A percentile compares a stretch with the other conserved stretches of the same genome.
Conservation (phyloP, 2,113 vertebrate species). For the Phrynosoma blainvillii region DNA sequence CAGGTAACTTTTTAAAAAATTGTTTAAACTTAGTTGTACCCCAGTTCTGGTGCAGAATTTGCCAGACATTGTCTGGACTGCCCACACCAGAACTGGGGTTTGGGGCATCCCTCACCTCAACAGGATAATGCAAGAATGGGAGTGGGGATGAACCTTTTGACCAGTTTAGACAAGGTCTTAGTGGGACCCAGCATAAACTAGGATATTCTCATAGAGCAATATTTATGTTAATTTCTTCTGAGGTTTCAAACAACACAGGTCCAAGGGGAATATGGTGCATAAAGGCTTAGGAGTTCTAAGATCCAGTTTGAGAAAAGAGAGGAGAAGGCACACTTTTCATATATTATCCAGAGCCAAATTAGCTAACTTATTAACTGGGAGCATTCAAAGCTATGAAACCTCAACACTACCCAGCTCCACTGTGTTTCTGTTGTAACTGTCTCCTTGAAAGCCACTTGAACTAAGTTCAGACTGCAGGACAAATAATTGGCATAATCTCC, state of each 20-base stretch:
- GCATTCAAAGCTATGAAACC: neutral
- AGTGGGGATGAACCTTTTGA: too few relatives aligned
- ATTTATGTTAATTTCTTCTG: too few relatives aligned
- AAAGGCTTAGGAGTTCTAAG: neutral
- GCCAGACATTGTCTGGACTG: too few relatives aligned
- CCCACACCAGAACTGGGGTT: too few relatives aligned
- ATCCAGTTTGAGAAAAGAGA: neutral
- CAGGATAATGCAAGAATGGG: too few relatives aligned
- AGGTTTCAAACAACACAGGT: neutral
- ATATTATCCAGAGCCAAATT: neutral
- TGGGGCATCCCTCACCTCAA: too few relatives aligned
- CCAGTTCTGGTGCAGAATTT: too few relatives aligned
- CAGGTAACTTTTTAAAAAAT: too few relatives aligned
- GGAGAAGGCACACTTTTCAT: neutral
- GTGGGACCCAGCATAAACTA: too few relatives aligned
- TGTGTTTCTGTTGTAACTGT: neutral
- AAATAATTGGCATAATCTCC: neutral
- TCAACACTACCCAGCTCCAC: neutral
- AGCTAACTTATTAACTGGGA: neutral
- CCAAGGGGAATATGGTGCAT: neutral
- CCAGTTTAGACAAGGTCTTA: too few relatives aligned
- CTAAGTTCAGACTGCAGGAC: neutral
- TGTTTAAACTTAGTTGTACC: too few relatives aligned
- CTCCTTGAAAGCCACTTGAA: neutral
- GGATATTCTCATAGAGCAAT: too few relatives aligned